A percentile compares a stretch with the other conserved stretches of the same genome.
phyloP scores from a whole-genome alignment of 2,888 invertebrate species.

The Zhengitettix transpicula region DNA sequence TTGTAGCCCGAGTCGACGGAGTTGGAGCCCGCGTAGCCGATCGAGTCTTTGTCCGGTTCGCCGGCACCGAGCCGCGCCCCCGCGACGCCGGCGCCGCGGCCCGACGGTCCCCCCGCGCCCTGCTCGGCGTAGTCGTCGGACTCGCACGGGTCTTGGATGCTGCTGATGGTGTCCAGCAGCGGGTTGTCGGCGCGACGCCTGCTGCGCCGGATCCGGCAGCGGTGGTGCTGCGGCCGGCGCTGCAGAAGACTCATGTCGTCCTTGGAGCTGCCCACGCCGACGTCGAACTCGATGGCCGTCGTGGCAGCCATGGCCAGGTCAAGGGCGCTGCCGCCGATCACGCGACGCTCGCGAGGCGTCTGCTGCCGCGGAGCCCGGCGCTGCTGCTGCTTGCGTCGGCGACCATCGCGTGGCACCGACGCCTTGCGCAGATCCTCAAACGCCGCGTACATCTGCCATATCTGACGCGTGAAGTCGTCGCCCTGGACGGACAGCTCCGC shows the following conservation, averaged over 20 bases:
- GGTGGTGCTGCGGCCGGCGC: constrained; percentile 10
- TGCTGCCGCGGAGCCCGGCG: constrained; percentile 4
- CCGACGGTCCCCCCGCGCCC: constrained; percentile 4
- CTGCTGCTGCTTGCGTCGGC: constrained; percentile 8
- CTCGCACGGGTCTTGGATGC: constrained; percentile 17
- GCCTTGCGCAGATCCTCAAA: constrained; percentile 21
- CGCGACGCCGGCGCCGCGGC: constrained; percentile 11
- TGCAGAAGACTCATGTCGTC: constrained; percentile 13
- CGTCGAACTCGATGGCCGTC: constrained; percentile 6
- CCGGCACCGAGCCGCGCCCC: constrained; percentile 3
- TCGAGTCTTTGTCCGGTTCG: constrained; percentile 18
- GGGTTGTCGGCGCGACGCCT: constrained; percentile 17
- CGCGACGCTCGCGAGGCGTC: constrained; percentile 2
- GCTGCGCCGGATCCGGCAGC: constrained; percentile 1
- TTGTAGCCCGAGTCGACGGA: constrained; percentile 23
- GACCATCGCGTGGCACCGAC: not conserved
- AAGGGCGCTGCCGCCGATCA: constrained; percentile 9
- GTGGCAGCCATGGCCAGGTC: constrained; percentile 5
- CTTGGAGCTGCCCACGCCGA: constrained; percentile 9
- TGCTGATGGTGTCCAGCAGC: constrained; percentile 22
- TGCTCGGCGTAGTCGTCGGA: constrained; percentile 15
- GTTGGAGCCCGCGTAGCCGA: constrained; percentile 22
- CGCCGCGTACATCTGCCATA: constrained; percentile 23
- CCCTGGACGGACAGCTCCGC: constrained; percentile 22
- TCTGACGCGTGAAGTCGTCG: constrained; percentile 22